Base-by-base conservation (phyloP, 2,113 vertebrate species). In the Odontesthes bonariensis region DNA sequence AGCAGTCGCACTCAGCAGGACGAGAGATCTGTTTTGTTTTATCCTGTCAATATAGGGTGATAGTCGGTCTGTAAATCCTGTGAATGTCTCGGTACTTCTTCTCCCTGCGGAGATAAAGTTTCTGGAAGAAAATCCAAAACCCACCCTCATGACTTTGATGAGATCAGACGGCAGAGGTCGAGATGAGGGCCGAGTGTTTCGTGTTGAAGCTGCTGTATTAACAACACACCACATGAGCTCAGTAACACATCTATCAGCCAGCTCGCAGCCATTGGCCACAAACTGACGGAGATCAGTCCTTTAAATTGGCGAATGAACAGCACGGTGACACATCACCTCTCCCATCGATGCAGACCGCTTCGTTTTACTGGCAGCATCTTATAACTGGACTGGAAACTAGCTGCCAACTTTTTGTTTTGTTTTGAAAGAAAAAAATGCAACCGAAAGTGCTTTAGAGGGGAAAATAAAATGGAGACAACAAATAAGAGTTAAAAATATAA, bases 1-100 rank as follows among this genome's bases (percentile, higher is more conserved):
- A 40, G 33, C 19, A 40, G 35, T 6, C 17, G n/a, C 31, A 20
- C 35, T 58, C 3, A 51, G 13, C 42, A 19, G 42, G 19, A 56
- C 7, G 20, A 33, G 13, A 35, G n/a, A 49, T 59, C 8, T 16
- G 9, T n/a, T 49, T 58, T 33, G 23, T 32, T 47, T 55, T 20
- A 16, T 42, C 57, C 8, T 58, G 67, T n/a, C 22, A 54, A 12
- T 54, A 6, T 20, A 44, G 40, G 35, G 35, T 16, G 61, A n/a
- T 14, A 13, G 64, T 32, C 19, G 3, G 52, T 44, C 65, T 68
- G 54, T 69, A 46, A 69, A 69, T 58, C 67, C 38, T 42, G 16
- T 13, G 16, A 54, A 44, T n/a, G 65, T 42, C n/a, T 31, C 19
- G 0, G 66, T 54, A 23, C 23, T 27, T 68, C 38, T 22, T 55